Base-by-base conservation (phyloP, 53 echinoderm and acorn worm species). In the Henricia sp. region DNA sequence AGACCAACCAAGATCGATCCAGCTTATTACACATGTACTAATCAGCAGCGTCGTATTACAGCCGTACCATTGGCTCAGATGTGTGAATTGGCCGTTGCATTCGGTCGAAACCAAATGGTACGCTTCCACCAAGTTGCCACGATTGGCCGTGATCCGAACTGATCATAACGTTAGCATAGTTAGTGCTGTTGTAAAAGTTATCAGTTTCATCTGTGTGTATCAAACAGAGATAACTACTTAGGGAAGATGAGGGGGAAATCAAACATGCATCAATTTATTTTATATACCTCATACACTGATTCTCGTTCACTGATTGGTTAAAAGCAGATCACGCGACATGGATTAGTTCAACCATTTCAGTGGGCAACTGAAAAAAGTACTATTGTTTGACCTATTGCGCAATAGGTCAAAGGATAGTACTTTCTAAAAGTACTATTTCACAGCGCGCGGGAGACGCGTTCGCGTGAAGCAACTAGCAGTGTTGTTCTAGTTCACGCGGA, bases 141-240 rank as follows among this genome's bases (percentile, higher is more conserved):
- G 89, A 75, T 2, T 43, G 62, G 32, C 93, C 96, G 10, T 86
- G 55, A 37, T 96, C 90, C 58, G 85, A 83, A 50, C 96, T 96
- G 58, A 70, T 82, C 34, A 96, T 55, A 58, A 93, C 91, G 72
- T 84, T 93, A 28, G 93, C 93, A 82, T 93, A 89, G 68, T 89
- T 89, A 23, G 93, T 93, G 35, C 58, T 93, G 83, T 90, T 85
- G 40, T 88, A 6, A 71, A 92, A 86, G 72, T 90, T 95, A 63
- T 86, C 68, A n/a, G 62, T 59, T 26, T 72, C 64, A 37, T 86
- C 93, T 90, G 84, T 42, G 37, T 21, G 37, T 28, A 37, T 50
- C 52, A n/a, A 54, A 73, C 6, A n/a, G n/a, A n/a, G 37, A 41
- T 13, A 37, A 20, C 37, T 38, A 44, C 44, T 13, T 44, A 13